Evolutionary conservation across 2,113 vertebrate genomes (phyloP), one percentile per base, ranked within the genome.

Genomic region (Gorsachius goisagi): DNA sequence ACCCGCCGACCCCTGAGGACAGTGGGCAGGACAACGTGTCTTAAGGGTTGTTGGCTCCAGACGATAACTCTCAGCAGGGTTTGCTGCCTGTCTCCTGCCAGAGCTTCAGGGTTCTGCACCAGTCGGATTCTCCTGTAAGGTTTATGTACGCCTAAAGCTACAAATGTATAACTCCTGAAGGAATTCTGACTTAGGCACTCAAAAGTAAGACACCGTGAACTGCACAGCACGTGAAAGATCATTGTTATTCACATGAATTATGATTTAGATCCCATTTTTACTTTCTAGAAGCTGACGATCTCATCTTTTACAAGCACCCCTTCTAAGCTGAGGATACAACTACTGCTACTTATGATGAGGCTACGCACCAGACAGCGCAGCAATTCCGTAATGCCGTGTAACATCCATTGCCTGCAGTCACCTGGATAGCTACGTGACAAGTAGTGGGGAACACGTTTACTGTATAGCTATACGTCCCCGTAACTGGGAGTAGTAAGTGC

Each of bases 61-160:
- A 23, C 0, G 1, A 12, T 26, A 4, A 1, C 26, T 2, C 35
- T 24, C 5, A 0, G 32, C 15, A 6, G 0, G 0, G 11, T 6
- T 66, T 52, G 47, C 1, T 53, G 27, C 56, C 26, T 20, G 17
- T 13, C 47, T 64, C 41, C 91, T 71, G 37, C 55, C 37, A 35
- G 75, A 52, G 21, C 27, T 28, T 27, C 2, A 1, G 66, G 21
- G 17, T 33, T 82, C 69, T 37, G 41, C 23, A 52, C 53, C 24
- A 16, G 0, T 3, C 11, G 10, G 30, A 37, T 62, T 55, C 64
- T 67, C 21, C 56, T 26, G 4, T 7, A 68, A 68, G 23, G 4
- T 2, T 76, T 75, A 9, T 24, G 7, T 27, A 13, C 5, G 15
- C 30, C 11, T 20, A 8, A 28, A 83, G 50, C 27, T 60, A 41